Percentiles rank a stretch among this genome's conserved stretches.
Evolutionary conservation across 2,113 vertebrate species (phyloP).

Genomic region (Nerophis ophidion): DNA sequence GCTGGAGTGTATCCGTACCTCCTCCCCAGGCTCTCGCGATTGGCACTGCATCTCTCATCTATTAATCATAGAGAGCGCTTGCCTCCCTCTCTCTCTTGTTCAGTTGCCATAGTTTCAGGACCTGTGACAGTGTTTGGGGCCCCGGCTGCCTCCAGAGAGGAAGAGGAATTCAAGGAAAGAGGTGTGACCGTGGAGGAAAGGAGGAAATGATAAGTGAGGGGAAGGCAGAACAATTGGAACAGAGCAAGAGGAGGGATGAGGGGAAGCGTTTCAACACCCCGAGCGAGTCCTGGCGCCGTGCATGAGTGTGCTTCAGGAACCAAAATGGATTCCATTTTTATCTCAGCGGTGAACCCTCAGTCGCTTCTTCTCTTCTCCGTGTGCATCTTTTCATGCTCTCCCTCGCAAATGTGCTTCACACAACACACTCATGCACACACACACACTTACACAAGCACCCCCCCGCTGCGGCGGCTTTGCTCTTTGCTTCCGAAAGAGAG

Average conservation of each 20-base stretch:
- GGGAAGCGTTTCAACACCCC: slow-evolving; percentile 37
- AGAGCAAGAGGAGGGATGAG: slow-evolving; percentile 2
- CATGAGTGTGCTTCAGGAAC: slow-evolving; percentile 55
- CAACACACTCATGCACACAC: neutral
- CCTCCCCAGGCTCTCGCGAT: slow-evolving; percentile 77
- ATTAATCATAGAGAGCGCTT: slow-evolving; percentile 96
- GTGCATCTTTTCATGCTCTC: slow-evolving; percentile 32
- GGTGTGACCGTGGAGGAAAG: slow-evolving; percentile 50
- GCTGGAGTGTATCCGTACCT: slow-evolving; percentile 69
- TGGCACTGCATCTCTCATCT: slow-evolving; percentile 92
- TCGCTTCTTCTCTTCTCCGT: slow-evolving; percentile 34
- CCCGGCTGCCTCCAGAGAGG: slow-evolving; percentile 80
- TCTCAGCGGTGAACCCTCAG: slow-evolving; percentile 54
- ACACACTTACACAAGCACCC: slow-evolving; percentile 7
- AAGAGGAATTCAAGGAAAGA: slow-evolving; percentile 51
- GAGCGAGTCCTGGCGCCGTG: slow-evolving; percentile 39
- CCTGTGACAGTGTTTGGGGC: slow-evolving; percentile 88
- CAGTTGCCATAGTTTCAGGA: slow-evolving; percentile 99
- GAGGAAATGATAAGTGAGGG: slow-evolving; percentile 29
- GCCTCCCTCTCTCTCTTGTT: slow-evolving; percentile 83
- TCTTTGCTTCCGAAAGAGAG: slow-evolving; percentile 31
- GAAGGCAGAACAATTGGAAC: slow-evolving; percentile 44
- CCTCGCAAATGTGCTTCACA: slow-evolving; percentile 2
- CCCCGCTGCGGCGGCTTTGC: slow-evolving; percentile 8
- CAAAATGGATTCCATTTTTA: slow-evolving; percentile 71